A percentile compares a stretch with the other conserved stretches of the same genome.
Conservation (phyloP, 1,140 invertebrate genomes). For the Onthophagus taurus region DNA sequence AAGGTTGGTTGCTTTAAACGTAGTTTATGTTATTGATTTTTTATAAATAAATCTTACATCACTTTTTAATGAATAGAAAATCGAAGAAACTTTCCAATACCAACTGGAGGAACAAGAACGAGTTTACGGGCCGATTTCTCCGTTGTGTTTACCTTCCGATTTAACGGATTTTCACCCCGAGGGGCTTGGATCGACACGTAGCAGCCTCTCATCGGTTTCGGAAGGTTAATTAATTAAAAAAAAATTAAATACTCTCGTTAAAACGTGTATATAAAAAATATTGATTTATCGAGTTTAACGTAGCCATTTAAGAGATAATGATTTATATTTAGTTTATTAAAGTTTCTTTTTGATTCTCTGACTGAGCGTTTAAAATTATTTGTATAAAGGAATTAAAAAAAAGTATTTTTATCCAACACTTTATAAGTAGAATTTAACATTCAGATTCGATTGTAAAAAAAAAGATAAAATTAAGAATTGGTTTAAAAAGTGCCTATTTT, state of each 20-base stretch:
- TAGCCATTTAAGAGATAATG: background rate
- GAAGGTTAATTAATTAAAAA: too few relatives aligned
- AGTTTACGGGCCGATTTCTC: conserved; percentile 53
- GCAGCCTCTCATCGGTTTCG: conserved; percentile 58
- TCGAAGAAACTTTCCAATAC: conserved; percentile 75
- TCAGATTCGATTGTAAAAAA: too few relatives aligned
- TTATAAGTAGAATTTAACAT: too few relatives aligned
- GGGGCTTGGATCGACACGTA: conserved; percentile 51
- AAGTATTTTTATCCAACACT: background rate
- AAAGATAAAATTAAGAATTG: too few relatives aligned
- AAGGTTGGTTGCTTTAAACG: too few relatives aligned
- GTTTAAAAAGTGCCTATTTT: too few relatives aligned
- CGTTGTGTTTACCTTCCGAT: conserved; percentile 50
- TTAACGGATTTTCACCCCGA: conserved; percentile 42
- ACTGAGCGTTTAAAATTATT: conserved; percentile 5
- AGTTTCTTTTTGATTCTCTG: background rate
- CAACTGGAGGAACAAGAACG: conserved; percentile 78
- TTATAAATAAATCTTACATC: too few relatives aligned
- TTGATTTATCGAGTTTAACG: background rate
- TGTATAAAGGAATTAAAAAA: background rate
- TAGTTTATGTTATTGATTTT: too few relatives aligned
- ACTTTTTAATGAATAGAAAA: too few relatives aligned
- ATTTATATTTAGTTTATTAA: background rate
- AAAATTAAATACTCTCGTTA: background rate
- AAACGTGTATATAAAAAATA: background rate